Evolutionary conservation across 1,140 invertebrate species (phyloP).

Genomic region (Coptotermes formosanus): DNA sequence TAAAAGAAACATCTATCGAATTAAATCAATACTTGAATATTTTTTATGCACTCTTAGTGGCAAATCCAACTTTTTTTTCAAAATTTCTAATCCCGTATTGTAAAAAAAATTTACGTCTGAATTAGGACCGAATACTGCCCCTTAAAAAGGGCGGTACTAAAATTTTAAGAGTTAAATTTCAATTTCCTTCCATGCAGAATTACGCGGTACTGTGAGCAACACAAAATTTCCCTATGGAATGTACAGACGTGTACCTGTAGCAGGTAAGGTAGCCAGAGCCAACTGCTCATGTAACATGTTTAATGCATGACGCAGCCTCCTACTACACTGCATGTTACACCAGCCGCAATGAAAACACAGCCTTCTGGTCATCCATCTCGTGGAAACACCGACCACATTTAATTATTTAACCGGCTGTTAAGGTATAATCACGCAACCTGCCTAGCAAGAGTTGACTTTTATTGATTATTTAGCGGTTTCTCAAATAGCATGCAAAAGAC

Average conservation of each 20-base stretch:
- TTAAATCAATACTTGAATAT: no score
- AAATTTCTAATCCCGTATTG: no score
- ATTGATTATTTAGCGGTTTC: no score
- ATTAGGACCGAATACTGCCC: no score
- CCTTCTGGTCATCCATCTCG: neutral
- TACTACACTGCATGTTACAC: neutral
- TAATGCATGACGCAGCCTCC: neutral
- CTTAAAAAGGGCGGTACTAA: neutral
- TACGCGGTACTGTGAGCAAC: neutral
- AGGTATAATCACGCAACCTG: neutral
- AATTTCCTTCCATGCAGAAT: neutral
- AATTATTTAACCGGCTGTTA: neutral
- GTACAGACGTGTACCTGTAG: neutral
- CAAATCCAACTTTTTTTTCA: no score
- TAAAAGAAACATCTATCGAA: no score
- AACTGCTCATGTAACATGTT: neutral
- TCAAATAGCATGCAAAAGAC: no score
- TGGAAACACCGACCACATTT: neutral
- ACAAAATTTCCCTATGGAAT: neutral
- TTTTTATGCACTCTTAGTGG: no score
- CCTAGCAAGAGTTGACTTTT: no score
- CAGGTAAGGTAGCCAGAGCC: neutral
- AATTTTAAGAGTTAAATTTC: neutral
- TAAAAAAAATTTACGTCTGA: no score
- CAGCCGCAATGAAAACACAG: neutral